These are phyloP conservation scores for Numida meleagris DNA, from an alignment of 2,113 vertebrate genomes.

Conservation along the genomic window DNA sequence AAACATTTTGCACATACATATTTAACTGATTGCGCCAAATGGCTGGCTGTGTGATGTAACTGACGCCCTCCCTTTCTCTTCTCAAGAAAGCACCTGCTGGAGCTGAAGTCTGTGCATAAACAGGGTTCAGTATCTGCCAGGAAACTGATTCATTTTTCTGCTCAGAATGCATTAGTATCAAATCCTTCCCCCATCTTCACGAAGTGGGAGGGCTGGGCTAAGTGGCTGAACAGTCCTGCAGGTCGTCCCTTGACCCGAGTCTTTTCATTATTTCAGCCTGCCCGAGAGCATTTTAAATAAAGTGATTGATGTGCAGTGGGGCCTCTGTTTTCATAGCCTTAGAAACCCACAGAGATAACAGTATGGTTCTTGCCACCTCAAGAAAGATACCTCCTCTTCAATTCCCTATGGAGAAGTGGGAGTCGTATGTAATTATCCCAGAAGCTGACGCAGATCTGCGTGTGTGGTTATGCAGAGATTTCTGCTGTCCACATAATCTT, in stretches of 20 bases:
- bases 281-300: background rate
- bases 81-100: conserved; percentile 67
- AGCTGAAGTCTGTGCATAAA: conserved; percentile 53
- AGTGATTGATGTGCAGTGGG: background rate
- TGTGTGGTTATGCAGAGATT: conserved; percentile 38
- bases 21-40: conserved; percentile 58
- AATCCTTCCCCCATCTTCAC: conserved; percentile 53
- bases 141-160: conserved; percentile 70
- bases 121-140: conserved; percentile 50
- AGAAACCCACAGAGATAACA: background rate
- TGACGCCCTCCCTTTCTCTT: conserved; percentile 47
- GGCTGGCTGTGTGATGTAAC: conserved; percentile 51
- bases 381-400: conserved; percentile 60
- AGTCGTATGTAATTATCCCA: conserved; percentile 27
- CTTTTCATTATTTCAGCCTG: background rate
- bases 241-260: background rate
- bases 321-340: conserved; percentile 6
- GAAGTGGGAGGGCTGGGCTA: conserved; percentile 4
- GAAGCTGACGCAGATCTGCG: background rate
- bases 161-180: conserved; percentile 51
- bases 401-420: conserved; percentile 3
- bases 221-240: background rate
- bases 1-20: conserved; percentile 36
- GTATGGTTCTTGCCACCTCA: conserved; percentile 11
- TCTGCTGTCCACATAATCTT: conserved; percentile 33